Evolutionary conservation across 2,888 invertebrate species (phyloP), one percentile per base, ranked within the genome.

Genomic region (Lochmaea crataegi): DNA sequence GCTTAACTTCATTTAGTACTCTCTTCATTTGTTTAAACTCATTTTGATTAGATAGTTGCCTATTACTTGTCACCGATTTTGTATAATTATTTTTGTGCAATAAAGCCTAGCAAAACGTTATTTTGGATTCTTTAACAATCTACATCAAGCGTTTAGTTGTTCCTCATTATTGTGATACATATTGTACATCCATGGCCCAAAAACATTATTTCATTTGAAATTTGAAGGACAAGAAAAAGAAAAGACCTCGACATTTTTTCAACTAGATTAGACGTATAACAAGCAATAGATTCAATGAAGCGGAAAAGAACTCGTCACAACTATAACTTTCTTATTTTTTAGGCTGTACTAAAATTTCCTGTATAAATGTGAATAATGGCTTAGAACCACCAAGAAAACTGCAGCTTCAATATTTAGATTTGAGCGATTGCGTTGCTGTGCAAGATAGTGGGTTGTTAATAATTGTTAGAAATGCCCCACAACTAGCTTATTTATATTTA

Each of bases 351-450:
- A 91, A 93, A 84, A 91, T 96, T 77, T 94, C 94, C 78, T 94
- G 94, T 88, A 93, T 95, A 32, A 92, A 91, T 80, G 90, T 92
- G 82, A 90, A 91, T 78, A 90, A 91, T 80, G 89, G 91, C 66
- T 89, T 92, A 76, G 91, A 92, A 76, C 90, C 91, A 7, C 88
- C 91, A 0, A 87, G 92, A 71, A 88, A 92, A 67, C 90, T 96
- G 14, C 91, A 94, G 60, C 89, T 97, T 60, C 96, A 96, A 85
- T 95, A 94, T 86, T 89, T 97, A 78, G 97, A 97, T 88, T 90
- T 97, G 81, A 96, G 96, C 6, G 97, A 97, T 86, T 97, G 97
- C 84, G 91, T 92, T 72, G 91, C 92, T 18, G 90, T 97, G 57
- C 94, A 95, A 75, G 97, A 97, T 86, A 91, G 92, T 38, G 96